Evolutionary conservation across 2,797 vertebrate genomes (phyloP).

Genomic region (Nyctalus aviator): DNA sequence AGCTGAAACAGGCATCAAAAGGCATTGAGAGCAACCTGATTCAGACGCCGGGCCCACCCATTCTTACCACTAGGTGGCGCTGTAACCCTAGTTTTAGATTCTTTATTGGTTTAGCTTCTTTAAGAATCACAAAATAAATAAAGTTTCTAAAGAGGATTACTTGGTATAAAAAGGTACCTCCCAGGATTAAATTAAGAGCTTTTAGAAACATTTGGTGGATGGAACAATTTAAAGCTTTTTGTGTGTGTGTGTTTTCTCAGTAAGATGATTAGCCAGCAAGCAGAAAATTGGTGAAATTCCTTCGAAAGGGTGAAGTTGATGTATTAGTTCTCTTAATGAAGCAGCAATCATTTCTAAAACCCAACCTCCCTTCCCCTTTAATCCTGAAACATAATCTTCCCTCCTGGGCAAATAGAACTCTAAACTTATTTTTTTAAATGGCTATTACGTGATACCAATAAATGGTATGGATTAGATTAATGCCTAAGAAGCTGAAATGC

Average conservation of each 20-base stretch:
- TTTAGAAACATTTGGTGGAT: constrained; percentile 75
- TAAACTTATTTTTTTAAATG: constrained; percentile 38
- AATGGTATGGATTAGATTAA: constrained; percentile 58
- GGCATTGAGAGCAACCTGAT: neutral
- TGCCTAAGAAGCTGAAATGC: constrained; percentile 32
- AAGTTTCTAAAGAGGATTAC: constrained; percentile 74
- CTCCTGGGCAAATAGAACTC: constrained; percentile 43
- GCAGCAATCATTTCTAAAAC: neutral
- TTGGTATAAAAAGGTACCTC: constrained; percentile 73
- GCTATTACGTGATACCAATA: constrained; percentile 16
- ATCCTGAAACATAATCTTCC: constrained; percentile 70
- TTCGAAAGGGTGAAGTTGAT: constrained; percentile 21
- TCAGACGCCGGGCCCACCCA: neutral
- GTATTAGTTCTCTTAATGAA: constrained; percentile 53
- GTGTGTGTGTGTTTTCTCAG: constrained; percentile 63
- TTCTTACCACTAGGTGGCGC: constrained; percentile 64
- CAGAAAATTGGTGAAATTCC: constrained; percentile 74
- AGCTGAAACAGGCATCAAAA: neutral
- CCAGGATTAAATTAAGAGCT: constrained; percentile 77
- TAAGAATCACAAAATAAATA: constrained; percentile 18
- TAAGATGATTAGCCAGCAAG: constrained; percentile 73
- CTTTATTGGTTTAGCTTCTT: neutral
- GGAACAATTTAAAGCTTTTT: constrained; percentile 57
- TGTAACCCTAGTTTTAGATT: constrained; percentile 57
- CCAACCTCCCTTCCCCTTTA: neutral